Conservation (phyloP, 2,888 invertebrate genomes). For the Andrena marginata region DNA sequence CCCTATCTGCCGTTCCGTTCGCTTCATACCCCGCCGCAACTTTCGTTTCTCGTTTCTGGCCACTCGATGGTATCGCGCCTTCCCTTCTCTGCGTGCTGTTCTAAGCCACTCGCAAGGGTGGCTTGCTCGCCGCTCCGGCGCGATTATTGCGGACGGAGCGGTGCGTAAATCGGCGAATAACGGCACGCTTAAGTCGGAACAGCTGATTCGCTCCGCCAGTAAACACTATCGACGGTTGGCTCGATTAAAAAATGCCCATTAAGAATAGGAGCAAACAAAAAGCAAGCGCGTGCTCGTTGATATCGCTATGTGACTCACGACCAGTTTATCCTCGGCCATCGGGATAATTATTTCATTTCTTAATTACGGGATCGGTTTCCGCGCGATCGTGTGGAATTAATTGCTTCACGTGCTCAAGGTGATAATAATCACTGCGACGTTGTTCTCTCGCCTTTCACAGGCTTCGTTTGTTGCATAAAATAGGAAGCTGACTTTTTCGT, state of each 20-base stretch:
- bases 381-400: conserved; percentile 24
- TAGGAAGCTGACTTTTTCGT: conserved; percentile 18
- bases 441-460: conserved; percentile 31
- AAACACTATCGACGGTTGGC: no score
- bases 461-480: conserved; percentile 16
- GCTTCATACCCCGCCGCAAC: conserved; percentile 20
- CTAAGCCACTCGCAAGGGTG: no score
- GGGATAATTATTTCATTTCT: conserved; percentile 13
- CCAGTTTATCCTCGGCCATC: neutral
- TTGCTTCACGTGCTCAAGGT: conserved; percentile 34
- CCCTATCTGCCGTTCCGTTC: conserved; percentile 26
- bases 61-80: conserved; percentile 17
- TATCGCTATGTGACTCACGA: neutral
- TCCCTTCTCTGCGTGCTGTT: no score
- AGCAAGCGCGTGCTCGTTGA: neutral
- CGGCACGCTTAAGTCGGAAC: no score
- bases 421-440: conserved; percentile 38
- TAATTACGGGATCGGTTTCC: conserved; percentile 19
- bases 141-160: no score
- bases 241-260: no score
- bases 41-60: conserved; percentile 38
- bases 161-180: no score
- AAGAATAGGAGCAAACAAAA: neutral
- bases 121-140: no score
- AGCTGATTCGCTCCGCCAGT: no score